Conservation (phyloP, 2,888 invertebrate genomes). For the Pasiphila rectangulata region DNA sequence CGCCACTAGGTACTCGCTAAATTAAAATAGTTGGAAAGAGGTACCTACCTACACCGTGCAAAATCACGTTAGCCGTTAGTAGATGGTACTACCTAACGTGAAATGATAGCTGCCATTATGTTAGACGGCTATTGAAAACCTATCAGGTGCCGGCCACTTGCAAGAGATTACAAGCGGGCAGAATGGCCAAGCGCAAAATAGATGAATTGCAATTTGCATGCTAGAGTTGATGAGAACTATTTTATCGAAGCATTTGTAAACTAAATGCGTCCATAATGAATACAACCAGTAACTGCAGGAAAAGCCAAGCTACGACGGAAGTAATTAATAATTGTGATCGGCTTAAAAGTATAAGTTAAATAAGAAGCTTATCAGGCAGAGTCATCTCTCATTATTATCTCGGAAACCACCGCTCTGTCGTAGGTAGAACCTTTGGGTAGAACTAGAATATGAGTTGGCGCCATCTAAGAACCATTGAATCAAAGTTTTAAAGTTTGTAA, state of each 20-base stretch:
- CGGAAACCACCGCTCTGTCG: too few relatives aligned
- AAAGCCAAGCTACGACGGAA: not conserved
- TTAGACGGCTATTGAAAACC: slow-evolving; percentile 18
- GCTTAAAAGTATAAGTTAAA: too few relatives aligned
- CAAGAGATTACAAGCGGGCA: slow-evolving; percentile 14
- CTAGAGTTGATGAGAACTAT: slow-evolving; percentile 14
- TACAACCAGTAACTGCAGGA: not conserved
- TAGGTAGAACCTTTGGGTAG: too few relatives aligned
- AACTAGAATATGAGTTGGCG: too few relatives aligned
- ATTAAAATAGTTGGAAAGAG: slow-evolving; percentile 2
- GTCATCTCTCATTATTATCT: too few relatives aligned
- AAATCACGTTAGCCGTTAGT: slow-evolving; percentile 3
- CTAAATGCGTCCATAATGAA: slow-evolving; percentile 13
- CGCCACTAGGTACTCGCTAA: not conserved
- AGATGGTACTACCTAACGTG: not conserved
- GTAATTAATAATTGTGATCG: too few relatives aligned
- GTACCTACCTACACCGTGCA: not conserved
- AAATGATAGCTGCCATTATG: slow-evolving; percentile 7
- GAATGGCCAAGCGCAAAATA: slow-evolving; percentile 16
- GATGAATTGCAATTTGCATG: slow-evolving; percentile 23
- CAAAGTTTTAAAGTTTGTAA: too few relatives aligned
- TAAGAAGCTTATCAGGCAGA: too few relatives aligned
- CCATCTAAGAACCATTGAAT: too few relatives aligned
- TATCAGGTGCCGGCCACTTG: slow-evolving; percentile 16
- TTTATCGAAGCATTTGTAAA: slow-evolving; percentile 14